These are phyloP conservation scores for Ctenosaura bakeri DNA, from an alignment of 2,797 vertebrate species.

Conservation along the genomic window DNA sequence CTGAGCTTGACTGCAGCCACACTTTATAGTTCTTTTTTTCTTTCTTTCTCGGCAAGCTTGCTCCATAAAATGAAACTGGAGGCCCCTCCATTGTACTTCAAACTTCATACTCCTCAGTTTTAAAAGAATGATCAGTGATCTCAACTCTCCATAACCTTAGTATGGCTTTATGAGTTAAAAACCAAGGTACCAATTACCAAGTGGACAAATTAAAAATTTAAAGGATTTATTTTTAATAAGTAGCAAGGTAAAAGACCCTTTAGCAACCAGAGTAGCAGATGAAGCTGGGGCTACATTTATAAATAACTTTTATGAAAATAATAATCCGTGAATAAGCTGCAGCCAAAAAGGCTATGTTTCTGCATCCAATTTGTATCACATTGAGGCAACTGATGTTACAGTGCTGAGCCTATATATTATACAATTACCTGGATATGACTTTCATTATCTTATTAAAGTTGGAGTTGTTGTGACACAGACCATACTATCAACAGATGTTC, in stretches of 20 bases:
- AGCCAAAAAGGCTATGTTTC: slow-evolving; percentile 54
- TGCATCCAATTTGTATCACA: slow-evolving; percentile 66
- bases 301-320: slow-evolving; percentile 61
- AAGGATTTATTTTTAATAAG: slow-evolving; percentile 54
- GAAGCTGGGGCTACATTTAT: slow-evolving; percentile 36
- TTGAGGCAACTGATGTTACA: slow-evolving; percentile 63
- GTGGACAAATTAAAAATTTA: slow-evolving; percentile 28
- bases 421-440: slow-evolving; percentile 67
- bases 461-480: slow-evolving; percentile 51
- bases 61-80: slow-evolving; percentile 27
- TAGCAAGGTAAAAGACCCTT: slow-evolving; percentile 33
- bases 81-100: slow-evolving; percentile 12
- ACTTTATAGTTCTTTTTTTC: slow-evolving; percentile 1
- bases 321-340: slow-evolving; percentile 47
- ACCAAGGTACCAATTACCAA: slow-evolving; percentile 22
- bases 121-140: not conserved
- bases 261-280: slow-evolving; percentile 29
- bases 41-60: not conserved
- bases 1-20: not conserved
- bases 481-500: slow-evolving; percentile 60
- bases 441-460: slow-evolving; percentile 67
- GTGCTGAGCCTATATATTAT: slow-evolving; percentile 47
- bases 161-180: slow-evolving; percentile 10
- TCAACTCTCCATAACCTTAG: slow-evolving; percentile 36
- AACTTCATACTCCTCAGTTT: slow-evolving; percentile 9